phyloP scores from a whole-genome alignment of 1,140 invertebrate genomes.

The Brachionus paranguensis region DNA sequence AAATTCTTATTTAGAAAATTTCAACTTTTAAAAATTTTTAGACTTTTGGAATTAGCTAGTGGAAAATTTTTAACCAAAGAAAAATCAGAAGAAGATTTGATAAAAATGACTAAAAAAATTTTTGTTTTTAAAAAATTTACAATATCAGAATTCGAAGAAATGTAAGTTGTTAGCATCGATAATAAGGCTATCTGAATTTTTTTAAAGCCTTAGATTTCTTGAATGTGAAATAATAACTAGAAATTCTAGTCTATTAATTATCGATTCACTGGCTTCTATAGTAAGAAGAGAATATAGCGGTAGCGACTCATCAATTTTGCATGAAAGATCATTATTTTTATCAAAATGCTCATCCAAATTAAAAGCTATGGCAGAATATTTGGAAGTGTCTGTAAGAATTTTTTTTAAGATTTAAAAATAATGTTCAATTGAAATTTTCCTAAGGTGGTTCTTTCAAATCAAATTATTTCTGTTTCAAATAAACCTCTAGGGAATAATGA shows the following conservation, averaged over 20 bases:
- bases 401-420: not conserved
- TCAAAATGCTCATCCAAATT: not conserved
- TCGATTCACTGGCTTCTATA: conserved; percentile 10
- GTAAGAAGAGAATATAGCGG: conserved; percentile 12
- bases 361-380: not conserved
- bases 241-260: not conserved
- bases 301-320: not conserved
- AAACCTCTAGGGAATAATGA: not conserved
- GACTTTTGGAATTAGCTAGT: not conserved
- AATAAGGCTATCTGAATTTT: not conserved
- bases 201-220: not conserved
- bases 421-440: too few species aligned
- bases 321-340: conserved; percentile 24
- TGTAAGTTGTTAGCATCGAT: not conserved
- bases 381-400: not conserved
- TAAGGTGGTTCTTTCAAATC: not conserved
- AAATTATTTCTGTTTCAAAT: conserved; percentile 4
- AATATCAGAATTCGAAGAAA: not conserved
- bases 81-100: not conserved
- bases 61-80: not conserved
- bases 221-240: not conserved
- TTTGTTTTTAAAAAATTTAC: not conserved
- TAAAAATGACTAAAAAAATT: conserved; percentile 2
- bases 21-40: not conserved
- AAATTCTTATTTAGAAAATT: not conserved